Evolutionary conservation across 2,113 vertebrate genomes (phyloP).

Genomic region (Morone chrysops): DNA sequence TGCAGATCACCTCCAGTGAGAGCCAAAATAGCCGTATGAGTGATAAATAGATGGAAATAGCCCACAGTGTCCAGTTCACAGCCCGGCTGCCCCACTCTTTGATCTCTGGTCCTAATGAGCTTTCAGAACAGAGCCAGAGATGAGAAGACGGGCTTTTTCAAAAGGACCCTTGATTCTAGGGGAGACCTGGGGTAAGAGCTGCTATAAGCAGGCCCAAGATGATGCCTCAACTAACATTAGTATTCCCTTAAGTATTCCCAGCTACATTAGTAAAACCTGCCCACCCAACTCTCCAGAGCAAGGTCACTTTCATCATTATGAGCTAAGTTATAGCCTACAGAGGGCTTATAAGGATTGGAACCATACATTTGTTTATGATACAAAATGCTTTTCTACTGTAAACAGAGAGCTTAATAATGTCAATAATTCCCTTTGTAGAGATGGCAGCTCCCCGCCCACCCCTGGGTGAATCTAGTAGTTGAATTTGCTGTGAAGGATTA

Average conservation of each 20-base stretch:
- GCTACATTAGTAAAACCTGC: constrained; percentile 75
- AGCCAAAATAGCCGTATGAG: constrained; percentile 69
- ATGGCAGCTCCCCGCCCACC: constrained; percentile 67
- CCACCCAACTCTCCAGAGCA: constrained; percentile 55
- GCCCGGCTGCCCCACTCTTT: constrained; percentile 74
- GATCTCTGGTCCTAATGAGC: constrained; percentile 82
- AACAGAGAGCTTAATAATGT: constrained; percentile 80
- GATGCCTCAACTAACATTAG: constrained; percentile 76
- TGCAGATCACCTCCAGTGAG: constrained; percentile 63
- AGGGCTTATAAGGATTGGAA: constrained; percentile 48
- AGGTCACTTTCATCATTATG: constrained; percentile 76
- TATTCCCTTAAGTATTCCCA: constrained; percentile 69
- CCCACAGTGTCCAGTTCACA: constrained; percentile 74
- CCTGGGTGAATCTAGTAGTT: constrained; percentile 59
- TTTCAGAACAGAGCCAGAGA: constrained; percentile 76
- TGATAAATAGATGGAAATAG: constrained; percentile 77
- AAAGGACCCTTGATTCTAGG: constrained; percentile 72
- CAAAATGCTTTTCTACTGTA: constrained; percentile 62
- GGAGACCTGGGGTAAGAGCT: constrained; percentile 68
- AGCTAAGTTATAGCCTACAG: constrained; percentile 56
- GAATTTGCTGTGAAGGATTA: constrained; percentile 79
- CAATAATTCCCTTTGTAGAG: constrained; percentile 81
- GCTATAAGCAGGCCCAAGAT: constrained; percentile 69
- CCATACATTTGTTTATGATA: constrained; percentile 66
- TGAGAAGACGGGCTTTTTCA: constrained; percentile 73